Conservation (phyloP, 2,113 vertebrate genomes). For the Larimichthys crocea region DNA sequence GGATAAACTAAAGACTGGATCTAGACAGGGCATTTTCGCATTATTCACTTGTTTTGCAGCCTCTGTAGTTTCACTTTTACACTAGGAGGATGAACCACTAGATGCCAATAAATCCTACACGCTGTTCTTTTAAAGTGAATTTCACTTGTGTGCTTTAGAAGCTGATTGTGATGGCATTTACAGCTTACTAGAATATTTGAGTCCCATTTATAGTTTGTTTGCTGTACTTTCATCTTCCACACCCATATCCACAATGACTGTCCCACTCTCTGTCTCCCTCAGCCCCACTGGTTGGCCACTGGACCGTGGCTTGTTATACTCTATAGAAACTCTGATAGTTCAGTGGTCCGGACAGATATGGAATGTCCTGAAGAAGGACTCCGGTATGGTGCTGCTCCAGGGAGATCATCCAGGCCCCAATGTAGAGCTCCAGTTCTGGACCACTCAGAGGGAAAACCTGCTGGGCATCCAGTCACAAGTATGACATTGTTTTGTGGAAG, state of each 20-base stretch:
- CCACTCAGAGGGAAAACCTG: slow-evolving; percentile 80
- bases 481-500: slow-evolving; percentile 32
- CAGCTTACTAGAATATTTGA: neutral
- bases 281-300: slow-evolving; percentile 77
- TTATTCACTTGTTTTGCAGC: too few relatives aligned
- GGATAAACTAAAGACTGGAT: too few relatives aligned
- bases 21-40: too few relatives aligned
- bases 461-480: slow-evolving; percentile 84
- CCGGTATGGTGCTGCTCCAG: slow-evolving; percentile 67
- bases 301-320: slow-evolving; percentile 80
- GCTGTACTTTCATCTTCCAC: slow-evolving; percentile 12
- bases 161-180: neutral
- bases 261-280: slow-evolving; percentile 29
- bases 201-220: neutral
- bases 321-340: slow-evolving; percentile 83
- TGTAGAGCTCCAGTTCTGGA: slow-evolving; percentile 85
- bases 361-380: slow-evolving; percentile 82
- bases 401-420: slow-evolving; percentile 79
- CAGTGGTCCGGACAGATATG: slow-evolving; percentile 80
- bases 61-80: too few relatives aligned
- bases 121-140: neutral
- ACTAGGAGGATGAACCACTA: too few relatives aligned
- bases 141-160: neutral
- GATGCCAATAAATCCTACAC: too few relatives aligned
- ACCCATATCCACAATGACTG: slow-evolving; percentile 21